Evolutionary conservation across 2,888 invertebrate genomes (phyloP).

Genomic region (Nysson spinosus): DNA sequence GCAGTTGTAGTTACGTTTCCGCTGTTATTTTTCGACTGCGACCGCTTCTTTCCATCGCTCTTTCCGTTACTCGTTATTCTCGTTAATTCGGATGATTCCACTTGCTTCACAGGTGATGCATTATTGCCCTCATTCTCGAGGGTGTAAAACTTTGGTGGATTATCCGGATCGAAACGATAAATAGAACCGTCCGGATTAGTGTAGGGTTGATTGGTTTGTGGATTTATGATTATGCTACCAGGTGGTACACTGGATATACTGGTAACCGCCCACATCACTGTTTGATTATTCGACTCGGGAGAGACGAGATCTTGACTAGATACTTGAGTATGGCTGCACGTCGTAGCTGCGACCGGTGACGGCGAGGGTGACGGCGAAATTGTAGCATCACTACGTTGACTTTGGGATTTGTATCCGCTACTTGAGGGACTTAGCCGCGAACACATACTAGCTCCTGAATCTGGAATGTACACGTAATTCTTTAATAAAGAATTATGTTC

Average conservation of each 20-base stretch:
- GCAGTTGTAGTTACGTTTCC: constrained; percentile 22
- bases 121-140: constrained; percentile 38
- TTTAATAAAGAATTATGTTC: constrained; percentile 2
- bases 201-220: constrained; percentile 87
- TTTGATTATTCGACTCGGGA: constrained; percentile 69
- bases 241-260: constrained; percentile 90
- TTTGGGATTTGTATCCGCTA: constrained; percentile 87
- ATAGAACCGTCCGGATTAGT: constrained; percentile 87
- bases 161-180: constrained; percentile 87
- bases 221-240: constrained; percentile 93
- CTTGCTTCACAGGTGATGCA: constrained; percentile 22
- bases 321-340: constrained; percentile 70
- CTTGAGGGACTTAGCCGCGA: constrained; percentile 87
- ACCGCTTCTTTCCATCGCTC: constrained; percentile 55
- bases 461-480: constrained; percentile 68
- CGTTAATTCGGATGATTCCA: constrained; percentile 45
- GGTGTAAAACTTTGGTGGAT: constrained; percentile 80
- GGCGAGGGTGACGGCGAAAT: constrained; percentile 74
- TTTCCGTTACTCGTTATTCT: constrained; percentile 37
- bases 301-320: constrained; percentile 74
- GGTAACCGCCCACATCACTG: constrained; percentile 92
- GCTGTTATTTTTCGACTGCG: constrained; percentile 46
- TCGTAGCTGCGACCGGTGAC: constrained; percentile 70
- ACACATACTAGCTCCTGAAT: constrained; percentile 81
- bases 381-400: constrained; percentile 80